phyloP scores from a whole-genome alignment of 1,140 invertebrate species.

The Heliothis subflexa region DNA sequence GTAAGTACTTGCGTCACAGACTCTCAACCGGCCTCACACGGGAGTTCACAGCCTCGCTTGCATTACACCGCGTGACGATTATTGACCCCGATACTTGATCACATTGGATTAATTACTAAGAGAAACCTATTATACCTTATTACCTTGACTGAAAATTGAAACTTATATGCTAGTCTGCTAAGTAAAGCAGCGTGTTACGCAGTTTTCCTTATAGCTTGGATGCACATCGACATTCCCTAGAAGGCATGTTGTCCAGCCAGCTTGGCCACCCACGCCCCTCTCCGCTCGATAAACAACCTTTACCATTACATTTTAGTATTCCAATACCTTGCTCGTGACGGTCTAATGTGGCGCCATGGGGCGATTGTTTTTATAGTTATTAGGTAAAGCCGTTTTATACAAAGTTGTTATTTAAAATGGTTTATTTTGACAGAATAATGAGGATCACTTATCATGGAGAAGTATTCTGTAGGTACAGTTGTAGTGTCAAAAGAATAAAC shows the following conservation, averaged over 20 bases:
- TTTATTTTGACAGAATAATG: conserved; percentile 10
- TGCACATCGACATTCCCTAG: conserved; percentile 78
- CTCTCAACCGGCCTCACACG: conserved; percentile 56
- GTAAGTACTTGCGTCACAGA: conserved; percentile 65
- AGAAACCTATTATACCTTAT: neutral
- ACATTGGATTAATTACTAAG: conserved; percentile 34
- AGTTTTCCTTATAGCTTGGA: conserved; percentile 74
- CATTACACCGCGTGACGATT: conserved; percentile 65
- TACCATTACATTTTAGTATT: conserved; percentile 55
- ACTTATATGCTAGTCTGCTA: conserved; percentile 29
- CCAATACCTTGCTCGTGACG: conserved; percentile 55
- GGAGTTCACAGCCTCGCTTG: conserved; percentile 57
- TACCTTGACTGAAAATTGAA: conserved; percentile 19
- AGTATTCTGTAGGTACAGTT: neutral
- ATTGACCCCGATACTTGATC: conserved; percentile 61
- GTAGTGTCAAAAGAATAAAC: neutral
- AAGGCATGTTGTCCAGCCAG: conserved; percentile 71
- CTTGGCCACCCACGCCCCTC: conserved; percentile 67
- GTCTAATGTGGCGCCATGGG: conserved; percentile 59
- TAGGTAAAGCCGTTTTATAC: conserved; percentile 43
- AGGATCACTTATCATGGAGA: neutral
- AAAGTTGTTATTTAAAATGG: neutral
- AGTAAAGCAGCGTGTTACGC: conserved; percentile 45
- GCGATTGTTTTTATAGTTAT: conserved; percentile 55
- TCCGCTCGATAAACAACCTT: conserved; percentile 55